Evolutionary conservation across 2,888 invertebrate genomes (phyloP).

Genomic region (Melieria omissa): DNA sequence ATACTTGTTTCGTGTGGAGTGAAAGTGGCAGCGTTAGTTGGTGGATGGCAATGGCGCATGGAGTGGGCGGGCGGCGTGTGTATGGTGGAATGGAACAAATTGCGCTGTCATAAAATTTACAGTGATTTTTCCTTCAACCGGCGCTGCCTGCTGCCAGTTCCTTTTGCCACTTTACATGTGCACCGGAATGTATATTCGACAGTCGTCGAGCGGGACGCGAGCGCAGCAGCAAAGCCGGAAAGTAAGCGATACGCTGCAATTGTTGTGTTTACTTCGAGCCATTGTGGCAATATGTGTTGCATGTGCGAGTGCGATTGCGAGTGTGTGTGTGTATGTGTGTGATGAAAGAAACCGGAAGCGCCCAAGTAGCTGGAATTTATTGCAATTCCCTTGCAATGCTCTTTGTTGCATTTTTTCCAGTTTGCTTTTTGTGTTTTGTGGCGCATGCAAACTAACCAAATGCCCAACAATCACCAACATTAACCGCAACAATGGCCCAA

Average conservation of each 20-base stretch:
- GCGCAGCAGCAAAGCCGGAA: too few relatives aligned
- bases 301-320: not conserved
- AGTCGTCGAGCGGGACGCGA: too few relatives aligned
- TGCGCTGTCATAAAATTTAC: conserved; percentile 34
- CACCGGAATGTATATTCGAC: too few relatives aligned
- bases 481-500: not conserved
- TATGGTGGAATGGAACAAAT: conserved; percentile 1
- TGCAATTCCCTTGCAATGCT: not conserved
- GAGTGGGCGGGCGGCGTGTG: too few relatives aligned
- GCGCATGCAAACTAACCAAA: too few relatives aligned
- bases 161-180: not conserved
- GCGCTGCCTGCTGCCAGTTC: not conserved
- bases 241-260: too few relatives aligned
- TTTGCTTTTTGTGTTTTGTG: not conserved
- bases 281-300: not conserved
- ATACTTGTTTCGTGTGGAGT: conserved; percentile 27
- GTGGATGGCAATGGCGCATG: too few relatives aligned
- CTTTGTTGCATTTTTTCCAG: conserved; percentile 4
- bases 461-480: too few relatives aligned
- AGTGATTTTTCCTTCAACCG: conserved; percentile 12
- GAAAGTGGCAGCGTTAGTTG: conserved; percentile 23
- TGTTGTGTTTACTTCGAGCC: too few relatives aligned
- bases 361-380: conserved; percentile 27
- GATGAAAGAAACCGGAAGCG: conserved; percentile 7
- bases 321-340: not conserved